Conservation (phyloP, 92 coral and sea anemone genomes). For the Porites rus region DNA sequence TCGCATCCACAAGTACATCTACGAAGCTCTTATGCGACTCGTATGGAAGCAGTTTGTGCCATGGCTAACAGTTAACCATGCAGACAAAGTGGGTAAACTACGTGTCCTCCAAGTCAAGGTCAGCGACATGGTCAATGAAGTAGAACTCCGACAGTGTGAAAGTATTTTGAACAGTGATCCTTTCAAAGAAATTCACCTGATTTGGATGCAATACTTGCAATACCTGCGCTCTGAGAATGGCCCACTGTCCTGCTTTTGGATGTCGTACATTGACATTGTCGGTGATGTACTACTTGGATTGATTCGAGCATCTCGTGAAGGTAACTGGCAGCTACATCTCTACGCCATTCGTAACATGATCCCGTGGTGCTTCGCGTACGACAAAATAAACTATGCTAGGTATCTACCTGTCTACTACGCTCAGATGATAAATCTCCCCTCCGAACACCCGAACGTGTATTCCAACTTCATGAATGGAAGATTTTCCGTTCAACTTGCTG, state of each 20-base stretch:
- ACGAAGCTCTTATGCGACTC: conserved; percentile 41
- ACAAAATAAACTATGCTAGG: background rate
- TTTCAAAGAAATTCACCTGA: conserved; percentile 7
- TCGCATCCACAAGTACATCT: conserved; percentile 46
- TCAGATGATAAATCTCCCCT: conserved; percentile 54
- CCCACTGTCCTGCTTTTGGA: conserved; percentile 51
- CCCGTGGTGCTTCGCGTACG: conserved; percentile 11
- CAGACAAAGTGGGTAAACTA: conserved; percentile 20
- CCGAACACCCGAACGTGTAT: conserved; percentile 37
- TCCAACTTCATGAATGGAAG: background rate
- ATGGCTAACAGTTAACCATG: conserved; percentile 36
- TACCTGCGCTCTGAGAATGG: conserved; percentile 49
- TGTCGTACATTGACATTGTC: conserved; percentile 60
- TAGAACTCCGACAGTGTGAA: background rate
- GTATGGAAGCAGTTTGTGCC: conserved; percentile 44
- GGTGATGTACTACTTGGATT: conserved; percentile 52
- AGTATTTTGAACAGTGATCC: background rate
- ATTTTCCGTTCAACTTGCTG: conserved; percentile 48
- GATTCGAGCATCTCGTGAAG: conserved; percentile 62
- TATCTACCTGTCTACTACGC: conserved; percentile 46
- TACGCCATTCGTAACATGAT: conserved; percentile 58
- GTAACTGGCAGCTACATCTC: conserved; percentile 67
- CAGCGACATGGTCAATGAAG: background rate
- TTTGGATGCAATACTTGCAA: conserved; percentile 17
- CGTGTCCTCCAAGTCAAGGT: background rate